These are phyloP conservation scores for Sporophila hypoxantha DNA, from an alignment of 2,113 vertebrate species.

Conservation along the genomic window DNA sequence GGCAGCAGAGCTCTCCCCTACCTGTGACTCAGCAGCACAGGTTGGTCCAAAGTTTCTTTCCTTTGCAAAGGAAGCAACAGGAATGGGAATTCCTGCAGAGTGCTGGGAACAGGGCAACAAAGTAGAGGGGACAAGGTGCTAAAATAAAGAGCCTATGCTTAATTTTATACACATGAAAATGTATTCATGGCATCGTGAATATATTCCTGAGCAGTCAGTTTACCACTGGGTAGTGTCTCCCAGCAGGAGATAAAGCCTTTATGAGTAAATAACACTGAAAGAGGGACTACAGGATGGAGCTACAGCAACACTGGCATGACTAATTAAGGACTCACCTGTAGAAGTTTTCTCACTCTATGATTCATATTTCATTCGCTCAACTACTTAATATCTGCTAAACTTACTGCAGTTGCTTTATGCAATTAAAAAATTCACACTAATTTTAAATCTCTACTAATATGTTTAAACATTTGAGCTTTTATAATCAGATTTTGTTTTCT, in stretches of 20 bases:
- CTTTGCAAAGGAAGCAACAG: not conserved
- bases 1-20: not conserved
- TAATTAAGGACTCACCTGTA: not conserved
- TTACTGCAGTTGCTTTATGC: not conserved
- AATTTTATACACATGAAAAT: not conserved
- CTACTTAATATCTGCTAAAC: not conserved
- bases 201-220: not conserved
- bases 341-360: not conserved
- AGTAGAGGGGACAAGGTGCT: not conserved
- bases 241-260: not conserved
- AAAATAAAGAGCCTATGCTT: not conserved
- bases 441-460: not conserved
- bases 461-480: not conserved
- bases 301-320: not conserved
- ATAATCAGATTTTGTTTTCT: not conserved
- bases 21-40: not conserved
- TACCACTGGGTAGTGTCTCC: not conserved
- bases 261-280: not conserved
- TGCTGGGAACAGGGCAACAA: not conserved
- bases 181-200: not conserved
- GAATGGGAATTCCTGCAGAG: not conserved
- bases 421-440: accelerated
- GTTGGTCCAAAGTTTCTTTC: not conserved
- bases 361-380: not conserved
- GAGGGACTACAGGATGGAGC: not conserved